These are phyloP conservation scores for Trichomalopsis sarcophagae DNA, from an alignment of 1,140 invertebrate genomes.

Conservation along the genomic window DNA sequence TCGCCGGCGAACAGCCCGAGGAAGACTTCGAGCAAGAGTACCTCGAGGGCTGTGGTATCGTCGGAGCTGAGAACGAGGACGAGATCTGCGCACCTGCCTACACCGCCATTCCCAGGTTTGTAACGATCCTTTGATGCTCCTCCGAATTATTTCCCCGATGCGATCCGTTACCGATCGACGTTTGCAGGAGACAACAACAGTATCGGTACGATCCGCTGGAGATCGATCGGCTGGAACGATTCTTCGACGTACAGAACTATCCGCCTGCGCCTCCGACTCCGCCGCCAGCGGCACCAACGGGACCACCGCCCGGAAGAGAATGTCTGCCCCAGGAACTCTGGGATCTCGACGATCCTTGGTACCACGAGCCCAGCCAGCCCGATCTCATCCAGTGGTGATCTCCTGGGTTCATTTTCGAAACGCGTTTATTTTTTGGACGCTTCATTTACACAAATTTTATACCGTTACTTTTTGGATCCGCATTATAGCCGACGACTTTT, in stretches of 20 bases:
- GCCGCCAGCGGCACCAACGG: not conserved
- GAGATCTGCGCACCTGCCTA: not conserved
- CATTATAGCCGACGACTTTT: not conserved
- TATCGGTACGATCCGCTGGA: not conserved
- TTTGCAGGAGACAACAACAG: not conserved
- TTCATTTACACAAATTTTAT: not conserved
- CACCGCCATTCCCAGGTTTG: constrained; percentile 19
- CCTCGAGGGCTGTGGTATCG: not conserved
- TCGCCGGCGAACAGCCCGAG: not conserved
- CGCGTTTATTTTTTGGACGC: not conserved
- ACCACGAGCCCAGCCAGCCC: constrained; percentile 33
- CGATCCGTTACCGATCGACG: not conserved
- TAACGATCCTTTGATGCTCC: too few species aligned
- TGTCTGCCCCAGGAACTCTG: constrained; percentile 50
- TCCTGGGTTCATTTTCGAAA: not conserved
- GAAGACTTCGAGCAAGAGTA: constrained; percentile 20
- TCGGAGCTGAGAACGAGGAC: not conserved
- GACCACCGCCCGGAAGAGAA: constrained; percentile 49
- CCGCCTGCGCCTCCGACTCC: not conserved
- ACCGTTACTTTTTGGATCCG: not conserved
- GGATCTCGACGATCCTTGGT: constrained; percentile 56
- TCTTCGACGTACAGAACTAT: constrained; percentile 33
- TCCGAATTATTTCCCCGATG: too few species aligned
- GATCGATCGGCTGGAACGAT: constrained; percentile 24
- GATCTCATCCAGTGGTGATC: constrained; percentile 51